Evolutionary conservation across 2,888 invertebrate genomes (phyloP).

Genomic region (Eurytoma californica): DNA sequence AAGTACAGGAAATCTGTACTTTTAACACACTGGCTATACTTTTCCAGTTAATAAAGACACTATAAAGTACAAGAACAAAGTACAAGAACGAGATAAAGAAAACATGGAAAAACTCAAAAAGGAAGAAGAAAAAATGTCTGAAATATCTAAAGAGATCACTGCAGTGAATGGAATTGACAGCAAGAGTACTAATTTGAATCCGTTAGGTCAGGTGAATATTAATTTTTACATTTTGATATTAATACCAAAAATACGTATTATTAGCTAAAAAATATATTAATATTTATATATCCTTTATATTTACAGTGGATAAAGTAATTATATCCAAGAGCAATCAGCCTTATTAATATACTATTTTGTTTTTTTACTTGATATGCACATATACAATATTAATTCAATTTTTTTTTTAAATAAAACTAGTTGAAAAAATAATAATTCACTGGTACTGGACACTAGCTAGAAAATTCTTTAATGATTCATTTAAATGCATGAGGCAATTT

Average conservation of each 20-base stretch:
- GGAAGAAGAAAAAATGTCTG: slow-evolving; percentile 91
- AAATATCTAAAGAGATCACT: slow-evolving; percentile 87
- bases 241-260: no score
- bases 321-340: slow-evolving; percentile 98
- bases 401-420: not conserved
- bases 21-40: slow-evolving; percentile 79
- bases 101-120: slow-evolving; percentile 76
- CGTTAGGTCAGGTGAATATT: slow-evolving; percentile 71
- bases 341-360: slow-evolving; percentile 78
- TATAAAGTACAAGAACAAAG: slow-evolving; percentile 67
- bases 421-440: no score
- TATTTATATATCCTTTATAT: slow-evolving; percentile 77
- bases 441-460: no score
- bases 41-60: slow-evolving; percentile 68
- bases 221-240: not conserved
- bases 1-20: slow-evolving; percentile 85
- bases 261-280: not conserved
- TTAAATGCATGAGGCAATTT: no score
- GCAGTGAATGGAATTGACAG: slow-evolving; percentile 86
- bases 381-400: not conserved
- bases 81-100: slow-evolving; percentile 67
- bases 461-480: no score
- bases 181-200: slow-evolving; percentile 66
- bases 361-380: not conserved
- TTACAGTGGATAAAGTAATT: slow-evolving; percentile 94